Evolutionary conservation across 2,113 vertebrate species (phyloP), one percentile per base, ranked within the genome.

Genomic region (Ailuropoda melanoleuca): DNA sequence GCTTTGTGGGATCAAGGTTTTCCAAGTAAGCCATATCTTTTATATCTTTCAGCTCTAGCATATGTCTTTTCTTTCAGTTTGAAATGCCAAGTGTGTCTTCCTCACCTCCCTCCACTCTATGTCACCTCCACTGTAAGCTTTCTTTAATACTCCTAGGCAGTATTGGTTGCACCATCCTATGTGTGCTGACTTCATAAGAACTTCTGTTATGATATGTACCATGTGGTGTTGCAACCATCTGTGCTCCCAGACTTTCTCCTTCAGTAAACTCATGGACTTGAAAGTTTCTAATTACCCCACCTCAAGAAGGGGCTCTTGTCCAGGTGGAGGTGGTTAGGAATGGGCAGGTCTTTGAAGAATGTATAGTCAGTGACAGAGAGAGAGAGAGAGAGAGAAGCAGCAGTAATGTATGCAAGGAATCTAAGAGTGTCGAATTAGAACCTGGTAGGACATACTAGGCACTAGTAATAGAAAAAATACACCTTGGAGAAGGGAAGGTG

Each of bases 31-130:
- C 43, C 46, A 75, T 68, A 48, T 29, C 18, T 55, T 5, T 84
- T 87, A 31, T 70, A 68, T n/a, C 37, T 87, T 85, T 92, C 34
- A 90, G 13, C 39, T 90, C n/a, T 75, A 90, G 34, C 23, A 23
- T 75, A 72, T 48, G 12, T 21, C 56, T 84, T 77, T 95, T 58
- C 58, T 94, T 95, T 96, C 64, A 83, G 48, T 68, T 88, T 93
- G 75, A 90, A 94, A 87, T 90, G 46, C 80, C 21, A 78, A 37
- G 26, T 46, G 14, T 58, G n/a, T 75, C 43, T 75, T 92, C 56
- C 92, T 94, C 34, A 86, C 4, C 19, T 82, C 5, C 34, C n/a
- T 19, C 6, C 19, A 62, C 70, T 92, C 34, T 18, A 66, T 83
- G 55, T 81, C 34, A 85, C 31, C 17, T 64, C 5, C 31, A 64